Evolutionary conservation across 37 sponge, comb jelly and placozoan genomes (phyloP), one percentile per base, ranked within the genome.

Genomic region (Chondrosia reniformis): DNA sequence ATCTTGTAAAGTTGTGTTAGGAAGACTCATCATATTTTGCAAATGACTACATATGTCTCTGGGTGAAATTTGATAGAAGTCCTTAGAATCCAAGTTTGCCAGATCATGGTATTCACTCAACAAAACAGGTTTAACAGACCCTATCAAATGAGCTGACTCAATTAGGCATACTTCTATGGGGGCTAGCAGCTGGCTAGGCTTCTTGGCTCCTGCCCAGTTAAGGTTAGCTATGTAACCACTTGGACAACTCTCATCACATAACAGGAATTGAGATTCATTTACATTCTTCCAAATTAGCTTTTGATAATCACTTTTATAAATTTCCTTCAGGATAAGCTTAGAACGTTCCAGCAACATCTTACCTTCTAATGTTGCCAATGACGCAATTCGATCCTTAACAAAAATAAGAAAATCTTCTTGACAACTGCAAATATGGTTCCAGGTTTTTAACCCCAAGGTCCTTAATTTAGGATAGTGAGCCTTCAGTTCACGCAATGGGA

Each of bases 391-490:
- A 22, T 38, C 66, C 15, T 22, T 57, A 7, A 85, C 9, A 12
- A 79, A 80, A 1, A 22, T 10, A 46, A 17, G 24, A 6, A 80
- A 75, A 34, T 59, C 19, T 15, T 79, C 54, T n/a, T 19, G 1
- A 36, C 24, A 19, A 27, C 27, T 6, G 1, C 45, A 30, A 13
- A 85, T 10, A 13, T 41, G n/a, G 31, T 63, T 25, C 89, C 89
- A 88, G 22, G 81, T 76, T 30, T 74, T 49, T 34, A 88, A 32
- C 21, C 89, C 89, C 17, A 74, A 9, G 39, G 19, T 17, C 32
- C 46, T 58, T 1, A 88, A 33, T 44, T 55, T 43, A 8, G 36
- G 17, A 42, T 33, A 27, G 38, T 52, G 33, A 25, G 21, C 33
- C 19, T 31, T 19, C 24, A 80, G 84, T 3, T 76, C 46, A 32